Evolutionary conservation across 1,140 invertebrate genomes (phyloP).

Genomic region (Brachionus calyciflorus): DNA sequence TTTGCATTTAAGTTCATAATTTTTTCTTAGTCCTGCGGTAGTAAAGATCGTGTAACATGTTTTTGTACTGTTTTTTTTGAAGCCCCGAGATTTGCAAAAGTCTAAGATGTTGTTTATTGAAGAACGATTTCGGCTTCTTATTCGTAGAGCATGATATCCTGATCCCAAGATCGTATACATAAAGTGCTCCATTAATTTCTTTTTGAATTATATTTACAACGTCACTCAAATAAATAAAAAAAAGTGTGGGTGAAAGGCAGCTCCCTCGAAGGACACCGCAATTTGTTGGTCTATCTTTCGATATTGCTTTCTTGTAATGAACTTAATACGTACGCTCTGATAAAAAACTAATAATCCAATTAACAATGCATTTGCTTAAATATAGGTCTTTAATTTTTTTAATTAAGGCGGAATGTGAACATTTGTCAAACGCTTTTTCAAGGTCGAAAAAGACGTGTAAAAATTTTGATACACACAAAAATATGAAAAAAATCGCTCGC

Average conservation of each 20-base stretch:
- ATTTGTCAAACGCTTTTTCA: conserved; percentile 55
- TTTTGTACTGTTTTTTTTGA: neutral
- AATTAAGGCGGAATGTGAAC: conserved; percentile 55
- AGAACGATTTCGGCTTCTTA: neutral
- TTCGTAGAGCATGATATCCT: neutral
- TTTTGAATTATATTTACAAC: neutral
- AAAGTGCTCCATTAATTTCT: neutral
- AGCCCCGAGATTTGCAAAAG: neutral
- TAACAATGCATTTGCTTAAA: neutral
- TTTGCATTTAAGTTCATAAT: no score
- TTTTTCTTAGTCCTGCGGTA: neutral
- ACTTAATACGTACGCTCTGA: neutral
- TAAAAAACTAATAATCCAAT: neutral
- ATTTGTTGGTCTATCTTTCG: neutral
- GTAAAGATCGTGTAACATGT: neutral
- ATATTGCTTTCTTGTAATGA: neutral
- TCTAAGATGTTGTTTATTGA: neutral
- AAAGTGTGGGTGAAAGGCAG: conserved; percentile 3
- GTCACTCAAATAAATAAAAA: conserved; percentile 18
- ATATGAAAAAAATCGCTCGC: neutral
- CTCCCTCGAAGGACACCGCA: conserved; percentile 35
- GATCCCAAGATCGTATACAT: neutral
- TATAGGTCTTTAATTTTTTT: conserved; percentile 51
- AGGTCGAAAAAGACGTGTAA: neutral
- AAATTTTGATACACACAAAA: no score